A percentile compares a stretch with the other conserved stretches of the same genome.
phyloP scores from a whole-genome alignment of 2,888 invertebrate genomes.

The Drosophila diplacantha region DNA sequence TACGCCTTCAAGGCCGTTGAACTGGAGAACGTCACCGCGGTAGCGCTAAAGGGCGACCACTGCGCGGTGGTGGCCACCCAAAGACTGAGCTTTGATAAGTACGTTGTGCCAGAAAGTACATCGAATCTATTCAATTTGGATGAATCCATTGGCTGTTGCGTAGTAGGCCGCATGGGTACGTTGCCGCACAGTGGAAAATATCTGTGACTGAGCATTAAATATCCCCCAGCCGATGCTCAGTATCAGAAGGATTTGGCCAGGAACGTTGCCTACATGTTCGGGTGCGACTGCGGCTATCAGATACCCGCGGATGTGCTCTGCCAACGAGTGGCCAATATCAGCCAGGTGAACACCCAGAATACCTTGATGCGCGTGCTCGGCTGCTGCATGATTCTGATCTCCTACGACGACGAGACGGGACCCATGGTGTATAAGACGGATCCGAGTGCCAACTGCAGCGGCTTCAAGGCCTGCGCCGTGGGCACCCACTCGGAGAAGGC shows the following conservation, averaged over 20 bases:
- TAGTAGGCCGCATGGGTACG: constrained; percentile 97
- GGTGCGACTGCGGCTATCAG: constrained; percentile 95
- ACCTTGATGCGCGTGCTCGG: constrained; percentile 99
- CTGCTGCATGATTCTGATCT: constrained; percentile 95
- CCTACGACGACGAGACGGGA: constrained; percentile 91
- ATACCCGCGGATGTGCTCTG: constrained; percentile 96
- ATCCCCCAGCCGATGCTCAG: constrained; percentile 88
- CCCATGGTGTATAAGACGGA: constrained; percentile 98
- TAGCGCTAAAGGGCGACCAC: constrained; percentile 94
- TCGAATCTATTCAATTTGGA: constrained; percentile 95
- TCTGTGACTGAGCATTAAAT: neutral
- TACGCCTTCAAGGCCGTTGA: constrained; percentile 99
- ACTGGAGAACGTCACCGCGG: constrained; percentile 97
- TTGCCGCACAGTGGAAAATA: neutral
- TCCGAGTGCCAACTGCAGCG: constrained; percentile 99
- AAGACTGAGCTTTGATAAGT: constrained; percentile 98
- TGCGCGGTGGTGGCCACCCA: constrained; percentile 98
- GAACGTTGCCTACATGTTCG: constrained; percentile 97
- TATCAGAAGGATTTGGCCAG: constrained; percentile 97
- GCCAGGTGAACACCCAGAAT: constrained; percentile 98
- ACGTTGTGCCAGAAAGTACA: constrained; percentile 94
- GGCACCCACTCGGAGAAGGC: constrained; percentile 98
- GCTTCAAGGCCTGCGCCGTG: constrained; percentile 95
- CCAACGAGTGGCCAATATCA: constrained; percentile 95
- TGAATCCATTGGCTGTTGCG: constrained; percentile 92